phyloP scores from a whole-genome alignment of 2,888 invertebrate genomes.

The Saturnia pavonia region DNA sequence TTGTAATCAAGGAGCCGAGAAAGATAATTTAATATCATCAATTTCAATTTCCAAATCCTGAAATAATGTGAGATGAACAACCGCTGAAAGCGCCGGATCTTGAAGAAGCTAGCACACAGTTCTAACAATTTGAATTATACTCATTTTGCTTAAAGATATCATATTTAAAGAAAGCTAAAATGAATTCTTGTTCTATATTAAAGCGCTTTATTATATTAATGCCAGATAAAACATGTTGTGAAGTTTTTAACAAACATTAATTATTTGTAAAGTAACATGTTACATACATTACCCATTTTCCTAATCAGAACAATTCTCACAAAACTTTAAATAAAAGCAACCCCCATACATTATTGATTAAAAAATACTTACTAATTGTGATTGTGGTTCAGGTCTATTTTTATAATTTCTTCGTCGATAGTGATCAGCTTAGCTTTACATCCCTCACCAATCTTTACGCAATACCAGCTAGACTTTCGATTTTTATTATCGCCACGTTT shows the following conservation, averaged over 20 bases:
- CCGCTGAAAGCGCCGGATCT: too few species aligned
- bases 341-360: not conserved
- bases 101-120: too few species aligned
- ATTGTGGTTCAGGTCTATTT: constrained; percentile 19
- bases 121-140: too few species aligned
- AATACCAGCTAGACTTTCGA: constrained; percentile 34
- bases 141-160: too few species aligned
- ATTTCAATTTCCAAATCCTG: too few species aligned
- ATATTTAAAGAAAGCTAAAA: too few species aligned
- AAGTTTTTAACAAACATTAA: not conserved
- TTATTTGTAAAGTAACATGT: not conserved
- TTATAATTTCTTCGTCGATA: constrained; percentile 15
- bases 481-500: constrained; percentile 27
- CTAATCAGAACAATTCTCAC: not conserved
- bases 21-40: not conserved
- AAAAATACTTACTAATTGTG: constrained; percentile 5
- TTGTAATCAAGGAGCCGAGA: not conserved
- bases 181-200: too few species aligned
- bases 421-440: constrained; percentile 22
- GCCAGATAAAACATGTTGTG: not conserved
- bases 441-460: constrained; percentile 30
- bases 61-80: too few species aligned
- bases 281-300: not conserved
- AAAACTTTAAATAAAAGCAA: not conserved
- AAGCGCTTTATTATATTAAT: not conserved